phyloP scores from a whole-genome alignment of 2,888 invertebrate species.

The Oscheius onirici region DNA sequence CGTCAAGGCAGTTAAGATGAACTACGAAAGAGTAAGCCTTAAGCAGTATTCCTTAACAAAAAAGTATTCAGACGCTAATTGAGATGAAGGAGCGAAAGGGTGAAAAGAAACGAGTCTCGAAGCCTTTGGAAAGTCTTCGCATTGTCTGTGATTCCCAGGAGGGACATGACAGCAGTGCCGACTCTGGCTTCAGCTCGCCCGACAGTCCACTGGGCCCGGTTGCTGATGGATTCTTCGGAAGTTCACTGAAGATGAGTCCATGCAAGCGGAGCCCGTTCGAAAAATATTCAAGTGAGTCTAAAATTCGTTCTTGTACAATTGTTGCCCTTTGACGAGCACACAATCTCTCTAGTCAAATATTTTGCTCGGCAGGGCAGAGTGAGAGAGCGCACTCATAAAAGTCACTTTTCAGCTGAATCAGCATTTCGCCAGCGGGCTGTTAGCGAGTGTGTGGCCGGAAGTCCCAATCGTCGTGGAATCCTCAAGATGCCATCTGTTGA shows the following conservation, averaged over 20 bases:
- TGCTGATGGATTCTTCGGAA: not conserved
- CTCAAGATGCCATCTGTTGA: constrained; percentile 30
- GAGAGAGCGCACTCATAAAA: constrained; percentile 1
- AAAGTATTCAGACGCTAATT: constrained; percentile 1
- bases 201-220: constrained; percentile 9
- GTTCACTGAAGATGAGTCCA: not conserved
- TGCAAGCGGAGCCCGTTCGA: constrained; percentile 11
- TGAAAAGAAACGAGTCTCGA: not conserved
- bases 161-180: constrained; percentile 17
- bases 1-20: constrained; percentile 4
- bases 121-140: constrained; percentile 10
- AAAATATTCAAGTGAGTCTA: constrained; percentile 22
- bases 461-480: constrained; percentile 18
- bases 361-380: not conserved
- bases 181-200: constrained; percentile 20
- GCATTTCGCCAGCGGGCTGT: constrained; percentile 30
- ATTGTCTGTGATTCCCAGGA: constrained; percentile 21
- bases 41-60: not conserved
- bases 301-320: not conserved
- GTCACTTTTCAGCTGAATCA: constrained; percentile 16
- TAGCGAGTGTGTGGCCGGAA: constrained; percentile 18
- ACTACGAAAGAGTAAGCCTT: constrained; percentile 8
- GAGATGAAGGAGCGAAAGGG: not conserved
- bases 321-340: constrained; percentile 22
- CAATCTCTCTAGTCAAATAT: constrained; percentile 13